A percentile compares a stretch with the other conserved stretches of the same genome.
Conservation (phyloP, 2,888 invertebrate species). For the Eupeodes luniger region DNA sequence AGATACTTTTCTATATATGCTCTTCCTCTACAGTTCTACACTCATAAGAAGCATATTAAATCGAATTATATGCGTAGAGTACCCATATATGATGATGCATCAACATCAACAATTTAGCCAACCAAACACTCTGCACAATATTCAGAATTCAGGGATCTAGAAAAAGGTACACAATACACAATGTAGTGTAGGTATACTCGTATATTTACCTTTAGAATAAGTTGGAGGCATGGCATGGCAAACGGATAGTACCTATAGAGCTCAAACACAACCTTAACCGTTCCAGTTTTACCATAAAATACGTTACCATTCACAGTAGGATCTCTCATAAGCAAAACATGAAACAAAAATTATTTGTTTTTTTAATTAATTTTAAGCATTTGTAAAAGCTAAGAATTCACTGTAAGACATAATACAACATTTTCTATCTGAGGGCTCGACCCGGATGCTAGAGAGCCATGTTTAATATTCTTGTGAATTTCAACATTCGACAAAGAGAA, state of each 20-base stretch:
- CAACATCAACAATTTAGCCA: conserved; percentile 59
- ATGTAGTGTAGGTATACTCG: background rate
- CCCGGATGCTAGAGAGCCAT: too few relatives aligned
- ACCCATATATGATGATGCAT: conserved; percentile 60
- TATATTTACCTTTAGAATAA: conserved; percentile 8
- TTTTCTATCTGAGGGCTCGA: too few relatives aligned
- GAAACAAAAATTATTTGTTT: background rate
- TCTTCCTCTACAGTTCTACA: background rate
- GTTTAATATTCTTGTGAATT: too few relatives aligned
- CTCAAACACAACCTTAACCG: conserved; percentile 52
- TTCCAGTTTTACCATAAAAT: conserved; percentile 74
- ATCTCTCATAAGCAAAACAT: background rate
- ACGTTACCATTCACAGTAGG: conserved; percentile 59
- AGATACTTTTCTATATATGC: conserved; percentile 38
- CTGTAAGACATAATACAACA: too few relatives aligned
- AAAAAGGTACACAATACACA: conserved; percentile 43
- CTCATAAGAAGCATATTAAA: conserved; percentile 58
- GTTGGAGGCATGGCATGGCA: conserved; percentile 24
- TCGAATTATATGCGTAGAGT: conserved; percentile 70
- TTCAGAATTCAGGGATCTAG: conserved; percentile 42
- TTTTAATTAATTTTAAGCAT: too few relatives aligned
- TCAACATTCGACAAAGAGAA: background rate
- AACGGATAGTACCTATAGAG: conserved; percentile 22
- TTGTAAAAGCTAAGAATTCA: too few relatives aligned
- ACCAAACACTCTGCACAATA: conserved; percentile 52